Evolutionary conservation across 1,140 invertebrate species (phyloP).

Genomic region (Portunus trituberculatus): DNA sequence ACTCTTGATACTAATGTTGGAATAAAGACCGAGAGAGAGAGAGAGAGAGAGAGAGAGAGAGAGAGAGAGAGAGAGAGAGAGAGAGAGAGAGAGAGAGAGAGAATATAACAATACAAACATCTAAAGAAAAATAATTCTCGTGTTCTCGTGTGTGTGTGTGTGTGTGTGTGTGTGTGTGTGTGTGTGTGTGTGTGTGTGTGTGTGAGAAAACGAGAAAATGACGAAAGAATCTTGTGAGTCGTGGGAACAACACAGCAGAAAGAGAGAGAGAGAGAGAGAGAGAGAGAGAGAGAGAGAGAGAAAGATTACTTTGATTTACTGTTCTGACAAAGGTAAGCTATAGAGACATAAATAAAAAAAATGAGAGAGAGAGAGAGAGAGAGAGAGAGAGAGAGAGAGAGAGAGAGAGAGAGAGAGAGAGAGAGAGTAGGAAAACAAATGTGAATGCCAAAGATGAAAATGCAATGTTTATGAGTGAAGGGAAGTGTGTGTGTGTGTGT

Average conservation of each 20-base stretch:
- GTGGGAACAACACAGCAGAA: background rate
- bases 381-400: background rate
- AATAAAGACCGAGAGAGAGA: too few species aligned
- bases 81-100: too few species aligned
- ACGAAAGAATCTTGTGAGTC: conserved; percentile 9
- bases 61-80: too few species aligned
- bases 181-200: background rate
- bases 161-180: conserved; percentile 12
- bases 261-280: conserved; percentile 17
- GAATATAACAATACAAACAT: too few species aligned
- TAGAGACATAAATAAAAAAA: too few species aligned
- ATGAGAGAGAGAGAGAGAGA: background rate
- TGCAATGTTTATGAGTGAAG: background rate
- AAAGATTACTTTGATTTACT: background rate
- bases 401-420: background rate
- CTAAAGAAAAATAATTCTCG: background rate
- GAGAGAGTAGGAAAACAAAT: background rate
- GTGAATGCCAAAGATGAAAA: background rate
- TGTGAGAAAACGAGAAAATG: background rate
- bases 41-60: too few species aligned
- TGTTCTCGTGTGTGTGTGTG: background rate
- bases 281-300: background rate
- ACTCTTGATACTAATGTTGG: too few species aligned
- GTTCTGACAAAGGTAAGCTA: background rate
- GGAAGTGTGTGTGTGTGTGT: too few species aligned